Base-by-base conservation (phyloP, 2,113 vertebrate species). In the Brachypodius melanocephalos region DNA sequence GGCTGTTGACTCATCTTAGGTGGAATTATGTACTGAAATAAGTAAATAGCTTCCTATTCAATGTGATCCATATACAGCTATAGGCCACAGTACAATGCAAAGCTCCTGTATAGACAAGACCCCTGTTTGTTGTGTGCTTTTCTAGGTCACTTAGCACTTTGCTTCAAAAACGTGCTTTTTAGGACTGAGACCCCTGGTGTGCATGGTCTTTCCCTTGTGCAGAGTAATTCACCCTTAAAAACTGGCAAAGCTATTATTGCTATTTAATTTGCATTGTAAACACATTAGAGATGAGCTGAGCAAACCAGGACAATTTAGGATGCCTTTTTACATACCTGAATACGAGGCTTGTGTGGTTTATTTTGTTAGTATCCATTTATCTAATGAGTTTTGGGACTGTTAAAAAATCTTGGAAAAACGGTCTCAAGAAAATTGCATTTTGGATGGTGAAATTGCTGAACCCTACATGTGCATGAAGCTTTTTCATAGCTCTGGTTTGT, bases 21-120 rank as follows among this genome's bases (percentile, higher is more conserved):
- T 97, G 95, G 97, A 98, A 98, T 97, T 98, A 97, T 96, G 96
- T 97, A 97, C 95, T 66, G 96, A 98, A 97, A 97, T 98, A 97
- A 98, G 97, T 96, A 97, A 98, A 96, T 87, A 96, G 95, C 94
- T 97, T 92, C 86, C 95, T 92, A 87, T 96, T 97, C 91, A 96
- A 28, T 10, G 85, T 38, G 95, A 85, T 96, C 93, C 85, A 81
- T 84, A 96, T 57, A 59, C 86, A 96, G 92, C 96, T 91, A 69
- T 69, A 93, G 87, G 49, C 84, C 77, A 38, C 5, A 75, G 88
- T 78, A 95, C 94, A 97, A 97, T 82, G 85, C 59, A 83, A 51
- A 76, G 95, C 94, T 93, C 76, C 91, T 90, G 92, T 81, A 59
- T 73, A 48, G 97, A 96, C 73, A 88, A 95, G 84, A 77, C 88